phyloP scores from a whole-genome alignment of 2,888 invertebrate genomes.

The Scaptomyza parva region DNA sequence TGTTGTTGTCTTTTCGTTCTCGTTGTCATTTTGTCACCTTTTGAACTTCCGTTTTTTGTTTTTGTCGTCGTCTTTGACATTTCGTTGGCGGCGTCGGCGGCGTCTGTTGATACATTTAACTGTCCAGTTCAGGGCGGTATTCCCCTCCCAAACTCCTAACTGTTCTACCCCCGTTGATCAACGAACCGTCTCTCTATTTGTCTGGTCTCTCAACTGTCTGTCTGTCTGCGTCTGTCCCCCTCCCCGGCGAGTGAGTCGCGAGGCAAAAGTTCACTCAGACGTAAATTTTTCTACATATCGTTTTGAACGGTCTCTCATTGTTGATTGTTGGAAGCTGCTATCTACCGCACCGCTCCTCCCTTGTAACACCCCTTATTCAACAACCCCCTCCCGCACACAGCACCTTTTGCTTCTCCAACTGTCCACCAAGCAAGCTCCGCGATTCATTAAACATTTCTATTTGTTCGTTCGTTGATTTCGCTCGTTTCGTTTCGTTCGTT shows the following conservation, averaged over 20 bases:
- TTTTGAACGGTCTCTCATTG: conserved; percentile 58
- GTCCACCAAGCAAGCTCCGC: conserved; percentile 32
- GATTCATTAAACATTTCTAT: conserved; percentile 77
- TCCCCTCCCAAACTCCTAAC: not conserved
- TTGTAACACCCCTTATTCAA: not conserved
- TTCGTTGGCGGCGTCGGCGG: conserved; percentile 22
- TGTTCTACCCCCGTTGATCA: not conserved
- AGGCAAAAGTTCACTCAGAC: conserved; percentile 67
- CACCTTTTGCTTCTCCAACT: conserved; percentile 13
- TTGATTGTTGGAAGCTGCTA: conserved; percentile 33
- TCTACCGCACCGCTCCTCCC: not conserved
- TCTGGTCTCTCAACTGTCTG: not conserved
- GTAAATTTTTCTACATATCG: conserved; percentile 69
- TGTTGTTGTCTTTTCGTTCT: conserved; percentile 28
- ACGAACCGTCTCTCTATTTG: not conserved
- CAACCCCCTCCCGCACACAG: not conserved
- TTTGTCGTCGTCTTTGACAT: conserved; percentile 7
- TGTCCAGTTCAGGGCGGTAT: conserved; percentile 20
- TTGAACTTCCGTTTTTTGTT: conserved; percentile 72
- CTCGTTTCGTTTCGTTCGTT: conserved; percentile 13
- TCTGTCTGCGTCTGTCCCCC: conserved; percentile 21
- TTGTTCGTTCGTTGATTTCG: conserved; percentile 53
- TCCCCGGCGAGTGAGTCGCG: no score
- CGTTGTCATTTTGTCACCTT: conserved; percentile 71
- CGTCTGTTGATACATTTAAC: conserved; percentile 56